Base-by-base conservation (phyloP, 1,140 invertebrate species). In the Chlorops oryzae region DNA sequence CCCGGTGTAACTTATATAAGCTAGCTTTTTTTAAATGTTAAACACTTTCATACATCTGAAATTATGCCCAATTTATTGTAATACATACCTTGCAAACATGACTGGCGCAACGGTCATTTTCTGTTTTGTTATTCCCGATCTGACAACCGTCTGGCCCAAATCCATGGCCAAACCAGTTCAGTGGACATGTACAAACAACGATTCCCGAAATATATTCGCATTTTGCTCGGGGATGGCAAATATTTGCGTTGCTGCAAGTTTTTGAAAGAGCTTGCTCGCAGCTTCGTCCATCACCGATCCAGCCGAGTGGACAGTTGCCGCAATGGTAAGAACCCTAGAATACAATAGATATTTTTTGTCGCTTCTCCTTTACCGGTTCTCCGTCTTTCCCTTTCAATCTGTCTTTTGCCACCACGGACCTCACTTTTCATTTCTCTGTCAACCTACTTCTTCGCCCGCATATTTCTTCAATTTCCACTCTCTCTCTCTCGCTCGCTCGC, bases 261-360 rank as follows among this genome's bases (percentile, higher is more conserved):
- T 64, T 63, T 0, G 59, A 59, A 15, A 58, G 51, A 37, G 50
- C 45, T 5, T 50, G 38, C 1, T 38, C 50, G 48, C 63, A 70
- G 21, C 21, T 51, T 0, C 86, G 87, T 10, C 92, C 92, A 72
- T 96, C 81, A 1, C 92, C 92, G 54, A 78, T 71, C 73, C 88
- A 96, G 9, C 91, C 92, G 2, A 81, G 63, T 18, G 93, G 92
- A 76, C 94, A 97, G 1, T 77, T 59, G 0, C 87, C 88, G 74
- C 94, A 98, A 13, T 79, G 78, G 56, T 84, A 81, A 0, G 89
- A 91, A 13, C 93, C 93, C 55, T 80, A 71, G 6, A 17, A 21
- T n/a, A n/a, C n/a, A n/a, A n/a, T n/a, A 32, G 7, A n/a, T 7
- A 32, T 32, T 32, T 9, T 9, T 7, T 32, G 28, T 32, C n/a